Base-by-base conservation (phyloP, 1,140 invertebrate species). In the Drosophila novamexicana region DNA sequence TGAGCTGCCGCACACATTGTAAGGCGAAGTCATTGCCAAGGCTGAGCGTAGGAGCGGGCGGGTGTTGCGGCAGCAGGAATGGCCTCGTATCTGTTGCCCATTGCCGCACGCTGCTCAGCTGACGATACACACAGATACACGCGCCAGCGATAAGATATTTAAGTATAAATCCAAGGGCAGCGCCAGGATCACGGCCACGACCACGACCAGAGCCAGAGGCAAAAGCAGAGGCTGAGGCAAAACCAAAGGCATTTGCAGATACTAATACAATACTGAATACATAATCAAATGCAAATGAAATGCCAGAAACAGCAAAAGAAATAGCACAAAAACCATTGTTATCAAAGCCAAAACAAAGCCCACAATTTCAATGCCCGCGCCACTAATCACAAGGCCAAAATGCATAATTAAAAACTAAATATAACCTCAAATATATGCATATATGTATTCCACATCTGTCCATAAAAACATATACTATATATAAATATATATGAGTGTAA, bases 261-360 rank as follows among this genome's bases (percentile, higher is more conserved):
- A n/a, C 45, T 29, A 59, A 37, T 58, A 58, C 45, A 37, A 58
- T 52, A 37, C 47, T 10, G 64, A 22, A 18, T 52, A 61, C 56
- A 42, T 79, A 83, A 83, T 73, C 53, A 77, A 77, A 83, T 80
- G 72, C 81, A 84, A 84, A 83, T 84, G 73, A 61, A 80, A 77
- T 70, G 75, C 79, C 70, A 74, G 73, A 77, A 76, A 44, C 14
- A 52, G 54, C 32, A 14, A 29, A 29, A 61, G 49, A 54, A 62
- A 37, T 14, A 47, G 40, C 56, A 56, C 58, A 49, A 39, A 39
- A 62, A 37, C 32, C 52, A 53, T 36, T 49, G 16, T 53, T 53
- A 36, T 53, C 61, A 57, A 49, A 44, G 63, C 63, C 44, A 49
- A 42, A 74, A 69, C 42, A 69, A 64, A 64, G 59, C 47, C 58